A percentile compares a stretch with the other conserved stretches of the same genome.
phyloP scores from a whole-genome alignment of 2,113 vertebrate genomes.

The Etia nguti region DNA sequence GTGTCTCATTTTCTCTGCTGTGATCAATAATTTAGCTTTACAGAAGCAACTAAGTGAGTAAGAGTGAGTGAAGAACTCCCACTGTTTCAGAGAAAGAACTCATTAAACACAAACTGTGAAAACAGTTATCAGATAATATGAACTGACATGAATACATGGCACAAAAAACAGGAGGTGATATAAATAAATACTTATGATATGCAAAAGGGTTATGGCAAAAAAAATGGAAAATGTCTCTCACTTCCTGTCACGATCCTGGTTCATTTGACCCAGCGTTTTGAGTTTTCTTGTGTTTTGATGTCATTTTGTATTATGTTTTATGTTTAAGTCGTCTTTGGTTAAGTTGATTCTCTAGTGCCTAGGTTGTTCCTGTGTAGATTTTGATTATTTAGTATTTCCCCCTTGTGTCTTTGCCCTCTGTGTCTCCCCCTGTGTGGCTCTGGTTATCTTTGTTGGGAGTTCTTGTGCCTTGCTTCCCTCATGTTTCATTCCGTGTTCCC shows the following conservation, averaged over 20 bases:
- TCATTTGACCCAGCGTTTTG: accelerated
- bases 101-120: not conserved
- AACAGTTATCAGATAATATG: not conserved
- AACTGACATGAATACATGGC: not conserved
- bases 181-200: not conserved
- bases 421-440: not conserved
- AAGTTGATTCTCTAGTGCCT: not conserved
- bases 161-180: not conserved
- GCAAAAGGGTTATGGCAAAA: not conserved
- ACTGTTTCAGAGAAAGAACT: not conserved
- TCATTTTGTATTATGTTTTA: accelerated
- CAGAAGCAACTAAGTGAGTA: not conserved
- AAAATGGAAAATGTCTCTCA: not conserved
- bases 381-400: not conserved
- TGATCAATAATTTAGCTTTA: not conserved
- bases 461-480: accelerated
- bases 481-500: accelerated
- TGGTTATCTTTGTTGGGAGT: not conserved
- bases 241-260: not conserved
- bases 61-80: not conserved
- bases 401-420: not conserved
- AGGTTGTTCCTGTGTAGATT: not conserved
- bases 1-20: not conserved
- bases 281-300: not conserved
- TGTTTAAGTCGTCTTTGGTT: accelerated